Base-by-base conservation (phyloP, 2,797 vertebrate genomes). In the Sebastes kiyomatsui region DNA sequence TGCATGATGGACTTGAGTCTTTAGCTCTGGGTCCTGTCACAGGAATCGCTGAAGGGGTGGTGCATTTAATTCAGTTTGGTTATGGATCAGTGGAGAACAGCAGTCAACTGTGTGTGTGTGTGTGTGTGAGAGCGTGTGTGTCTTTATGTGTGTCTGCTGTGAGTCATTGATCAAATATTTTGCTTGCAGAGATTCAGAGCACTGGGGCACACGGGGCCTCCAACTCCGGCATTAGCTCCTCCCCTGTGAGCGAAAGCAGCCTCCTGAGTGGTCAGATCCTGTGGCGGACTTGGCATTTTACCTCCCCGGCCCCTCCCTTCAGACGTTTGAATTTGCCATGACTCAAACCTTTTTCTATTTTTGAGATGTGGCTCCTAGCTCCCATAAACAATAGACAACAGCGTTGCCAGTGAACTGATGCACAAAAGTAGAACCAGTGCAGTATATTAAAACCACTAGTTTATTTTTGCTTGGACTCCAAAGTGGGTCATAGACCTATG, bases 151-250 rank as follows among this genome's bases (percentile, higher is more conserved):
- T 78, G 92, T 85, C 71, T 85, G 80, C 80, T 87, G 90, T 96
- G 96, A 96, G 90, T 96, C 96, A 96, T 91, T 94, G 92, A 96
- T 96, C 86, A 96, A 95, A 94, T 94, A 96, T 96, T 95, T 96
- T 89, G 85, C 94, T 94, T 88, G 88, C 92, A 83, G 87, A 92
- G 91, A 93, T 92, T 91, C 83, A n/a, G 87, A 86, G 88, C 87
- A 81, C 92, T 92, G 35, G 8, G 35, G 35, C 64, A 46, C 64
- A 85, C 61, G 59, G 84, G 92, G 93, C 93, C 90, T 92, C 89
- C 64, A 52, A 80, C 81, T 88, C 85, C 66, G 4, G 66, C 76
- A 9, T 77, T 81, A 74, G 86, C 83, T 82, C 94, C 88, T 80
- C 93, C 92, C 82, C 75, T 59, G 72, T 35, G 64, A 74, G 82